Evolutionary conservation across 2,888 invertebrate genomes (phyloP), one percentile per base, ranked within the genome.

Genomic region (Eupeodes latifasciatus): DNA sequence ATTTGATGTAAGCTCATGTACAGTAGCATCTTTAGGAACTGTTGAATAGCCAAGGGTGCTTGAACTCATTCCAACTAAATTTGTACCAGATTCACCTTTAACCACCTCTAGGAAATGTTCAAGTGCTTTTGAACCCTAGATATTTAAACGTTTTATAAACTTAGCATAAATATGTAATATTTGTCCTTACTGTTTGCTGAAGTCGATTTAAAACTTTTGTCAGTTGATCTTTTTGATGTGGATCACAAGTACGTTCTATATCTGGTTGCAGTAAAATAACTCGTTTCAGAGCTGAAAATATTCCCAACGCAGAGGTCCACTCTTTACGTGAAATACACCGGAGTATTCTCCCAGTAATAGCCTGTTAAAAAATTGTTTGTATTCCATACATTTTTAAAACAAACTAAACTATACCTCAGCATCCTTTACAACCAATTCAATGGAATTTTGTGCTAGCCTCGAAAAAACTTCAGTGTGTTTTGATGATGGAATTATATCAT

Each of bases 1-100:
- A 92, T 99, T 98, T 88, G 97, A 98, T 0, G 99, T 98, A 84
- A 98, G 95, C 94, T 99, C 98, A 92, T 99, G 99, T 49, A 99
- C 99, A 0, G 99, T 99, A 84, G 99, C 99, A 94, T 99, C 99
- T 92, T 96, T 97, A 0, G 99, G 98, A 11, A 94, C 93, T 89
- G 92, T 92, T 9, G 92, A 91, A 84, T 91, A 91, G 2, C 90
- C 90, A 16, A 92, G 90, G 4, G 92, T 92, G 59, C 91, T 93
- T 3, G 92, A 90, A 84, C 93, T 92, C 90, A 93, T 93, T n/a
- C 94, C 93, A 1, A 94, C 93, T 91, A 99, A 96, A 91, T 96
- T 96, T 82, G 96, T 96, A 89, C 96, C 96, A 67, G 95, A 94
- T 92, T 98, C 98, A 36, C 95, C 95, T 88, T 97, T 95, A 47